Base-by-base conservation (phyloP, 2,888 invertebrate genomes). In the Folsomia candida region DNA sequence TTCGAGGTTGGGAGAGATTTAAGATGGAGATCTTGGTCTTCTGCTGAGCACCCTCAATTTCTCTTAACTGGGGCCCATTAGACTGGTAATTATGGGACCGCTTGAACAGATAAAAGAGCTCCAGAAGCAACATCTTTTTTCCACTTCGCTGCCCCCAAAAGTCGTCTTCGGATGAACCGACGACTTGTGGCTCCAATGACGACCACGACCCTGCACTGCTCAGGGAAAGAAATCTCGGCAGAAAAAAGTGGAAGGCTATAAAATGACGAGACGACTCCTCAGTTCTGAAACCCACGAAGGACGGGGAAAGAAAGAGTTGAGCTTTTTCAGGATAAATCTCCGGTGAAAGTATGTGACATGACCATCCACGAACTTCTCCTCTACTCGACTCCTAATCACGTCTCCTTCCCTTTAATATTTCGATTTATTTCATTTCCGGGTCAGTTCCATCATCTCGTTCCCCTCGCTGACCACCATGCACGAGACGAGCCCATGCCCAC, bases 101-200 rank as follows among this genome's bases (percentile, higher is more conserved):
- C 69, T 72, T 72, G 67, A 69, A 62, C 67, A 72, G 69, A 72
- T 67, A 72, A 72, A 70, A 69, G 69, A 70, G 4, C 65, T 62
- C 68, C 61, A 68, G 62, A 66, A 68, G 68, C 70, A 71, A 70
- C 74, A 71, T 74, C 74, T 74, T 74, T 74, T 74, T 74, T 74
- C 71, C 74, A 69, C 71, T 67, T 74, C 47, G 71, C 37, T 69
- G 68, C 28, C 67, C 67, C 51, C 70, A 66, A 65, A 73, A 70
- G 70, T 47, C 14, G 57, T 67, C 47, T 69, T 51, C n/a, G 57
- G n/a, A 47, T 47, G 47, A 18, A 47, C 47, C 11, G 47, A n/a
- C 4, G 57, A 22, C n/a, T 57, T 20, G 57, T n/a, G 22, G 57
- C 14, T 47, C 14, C 47, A 47, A 47, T 14, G 47, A 47, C 14